Percentiles rank a stretch among this genome's conserved stretches.
These are phyloP conservation scores for Aplocera efformata DNA, from an alignment of 2,888 invertebrate species.

Conservation along the genomic window DNA sequence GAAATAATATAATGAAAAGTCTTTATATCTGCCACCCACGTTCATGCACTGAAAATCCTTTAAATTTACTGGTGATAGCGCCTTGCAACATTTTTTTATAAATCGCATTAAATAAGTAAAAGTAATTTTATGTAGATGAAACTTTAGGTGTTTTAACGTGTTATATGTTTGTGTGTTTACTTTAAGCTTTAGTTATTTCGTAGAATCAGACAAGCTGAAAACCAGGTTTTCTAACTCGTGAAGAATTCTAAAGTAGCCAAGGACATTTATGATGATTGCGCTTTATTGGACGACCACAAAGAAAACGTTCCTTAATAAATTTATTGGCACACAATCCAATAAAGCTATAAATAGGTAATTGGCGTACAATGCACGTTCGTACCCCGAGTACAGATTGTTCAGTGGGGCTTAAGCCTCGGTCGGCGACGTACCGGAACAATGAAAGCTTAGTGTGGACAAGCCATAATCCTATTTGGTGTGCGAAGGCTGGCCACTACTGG, in stretches of 20 bases:
- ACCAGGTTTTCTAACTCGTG: not conserved
- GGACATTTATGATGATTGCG: constrained; percentile 23
- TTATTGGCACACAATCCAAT: constrained; percentile 33
- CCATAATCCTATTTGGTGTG: constrained; percentile 53
- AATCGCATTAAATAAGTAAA: too few species aligned
- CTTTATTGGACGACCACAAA: constrained; percentile 24
- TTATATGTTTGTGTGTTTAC: too few species aligned
- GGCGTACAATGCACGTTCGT: constrained; percentile 37
- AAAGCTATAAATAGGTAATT: constrained; percentile 35
- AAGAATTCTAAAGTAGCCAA: constrained; percentile 8
- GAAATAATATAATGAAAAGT: constrained; percentile 44
- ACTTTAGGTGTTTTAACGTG: too few species aligned
- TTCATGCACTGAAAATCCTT: constrained; percentile 31
- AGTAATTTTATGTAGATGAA: too few species aligned
- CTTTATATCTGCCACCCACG: too few species aligned
- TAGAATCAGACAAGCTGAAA: too few species aligned
- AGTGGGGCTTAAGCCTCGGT: constrained; percentile 32
- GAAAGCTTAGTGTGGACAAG: constrained; percentile 45
- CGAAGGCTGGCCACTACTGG: constrained; percentile 24
- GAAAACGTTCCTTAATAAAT: constrained; percentile 27
- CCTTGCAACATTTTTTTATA: too few species aligned
- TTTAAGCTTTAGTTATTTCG: too few species aligned
- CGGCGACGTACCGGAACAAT: constrained; percentile 44
- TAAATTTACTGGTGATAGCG: constrained; percentile 15
- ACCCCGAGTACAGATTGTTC: constrained; percentile 37